Evolutionary conservation across 2,113 vertebrate genomes (phyloP).

Genomic region (Cathartes aura): DNA sequence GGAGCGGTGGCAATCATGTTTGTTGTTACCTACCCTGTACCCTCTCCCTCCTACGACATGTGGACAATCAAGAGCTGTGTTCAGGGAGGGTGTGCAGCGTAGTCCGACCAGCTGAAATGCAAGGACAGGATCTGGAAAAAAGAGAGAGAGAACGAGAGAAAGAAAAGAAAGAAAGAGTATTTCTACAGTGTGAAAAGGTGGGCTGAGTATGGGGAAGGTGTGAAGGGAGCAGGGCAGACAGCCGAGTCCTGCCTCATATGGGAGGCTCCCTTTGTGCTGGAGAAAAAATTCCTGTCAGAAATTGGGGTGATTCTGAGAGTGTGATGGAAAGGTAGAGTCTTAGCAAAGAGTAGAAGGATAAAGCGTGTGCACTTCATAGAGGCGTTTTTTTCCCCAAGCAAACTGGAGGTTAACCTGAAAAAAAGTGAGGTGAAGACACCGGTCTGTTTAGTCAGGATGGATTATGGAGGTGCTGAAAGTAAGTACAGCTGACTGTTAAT

Average conservation of each 20-base stretch:
- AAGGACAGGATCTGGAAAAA: too few species aligned
- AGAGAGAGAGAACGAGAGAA: too few species aligned
- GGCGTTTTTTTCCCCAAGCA: not conserved
- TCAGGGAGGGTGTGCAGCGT: not conserved
- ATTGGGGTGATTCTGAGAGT: not conserved
- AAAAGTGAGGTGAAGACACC: not conserved
- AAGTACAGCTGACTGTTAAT: not conserved
- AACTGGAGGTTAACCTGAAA: not conserved
- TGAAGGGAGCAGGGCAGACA: not conserved
- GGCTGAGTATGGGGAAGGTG: not conserved
- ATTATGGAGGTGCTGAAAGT: not conserved
- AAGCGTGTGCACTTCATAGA: not conserved
- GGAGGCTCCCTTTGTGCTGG: not conserved
- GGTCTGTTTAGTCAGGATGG: not conserved
- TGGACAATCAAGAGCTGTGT: not conserved
- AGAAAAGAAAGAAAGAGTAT: not conserved
- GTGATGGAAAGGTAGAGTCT: not conserved
- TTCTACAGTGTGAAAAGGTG: not conserved
- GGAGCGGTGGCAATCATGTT: too few species aligned
- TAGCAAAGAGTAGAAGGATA: not conserved
- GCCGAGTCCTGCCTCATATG: not conserved
- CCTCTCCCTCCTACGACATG: not conserved
- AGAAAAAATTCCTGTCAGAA: not conserved
- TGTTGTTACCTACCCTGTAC: accelerated
- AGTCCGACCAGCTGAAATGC: not conserved